A percentile compares a stretch with the other conserved stretches of the same genome.
These are phyloP conservation scores for Characodon lateralis DNA, from an alignment of 2,797 vertebrate genomes.

Conservation along the genomic window DNA sequence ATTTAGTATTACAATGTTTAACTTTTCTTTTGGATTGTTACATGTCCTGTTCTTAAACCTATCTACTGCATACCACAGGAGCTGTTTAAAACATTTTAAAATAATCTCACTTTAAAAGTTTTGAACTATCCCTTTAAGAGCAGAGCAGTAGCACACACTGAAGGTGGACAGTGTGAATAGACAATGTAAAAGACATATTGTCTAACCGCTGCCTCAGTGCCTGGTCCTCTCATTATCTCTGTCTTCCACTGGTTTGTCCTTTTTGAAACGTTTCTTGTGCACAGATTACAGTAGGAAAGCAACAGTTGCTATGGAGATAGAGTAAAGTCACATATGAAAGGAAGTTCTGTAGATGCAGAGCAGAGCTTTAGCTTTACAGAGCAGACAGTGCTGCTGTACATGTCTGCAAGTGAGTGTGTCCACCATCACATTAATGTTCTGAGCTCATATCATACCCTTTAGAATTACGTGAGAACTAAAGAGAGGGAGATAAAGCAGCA, in stretches of 20 bases:
- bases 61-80: background rate
- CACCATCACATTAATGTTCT: background rate
- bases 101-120: background rate
- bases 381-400: slow-evolving; percentile 43
- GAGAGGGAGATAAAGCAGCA: background rate
- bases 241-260: slow-evolving; percentile 34
- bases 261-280: slow-evolving; percentile 61
- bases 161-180: background rate
- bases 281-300: slow-evolving; percentile 70
- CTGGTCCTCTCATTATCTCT: slow-evolving; percentile 25
- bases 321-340: slow-evolving; percentile 74
- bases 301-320: slow-evolving; percentile 83
- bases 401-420: background rate
- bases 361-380: slow-evolving; percentile 38
- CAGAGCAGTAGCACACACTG: background rate
- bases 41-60: too few species aligned
- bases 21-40: too few species aligned
- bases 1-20: too few species aligned
- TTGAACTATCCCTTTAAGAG: background rate
- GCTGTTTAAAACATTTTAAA: background rate
- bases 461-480: background rate
- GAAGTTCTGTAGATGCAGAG: slow-evolving; percentile 61
- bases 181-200: background rate
- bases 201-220: slow-evolving; percentile 27
- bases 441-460: background rate